Evolutionary conservation across 37 sponge, comb jelly and placozoan genomes (phyloP), one percentile per base, ranked within the genome.

Genomic region (Diacarnus erythraeanus): DNA sequence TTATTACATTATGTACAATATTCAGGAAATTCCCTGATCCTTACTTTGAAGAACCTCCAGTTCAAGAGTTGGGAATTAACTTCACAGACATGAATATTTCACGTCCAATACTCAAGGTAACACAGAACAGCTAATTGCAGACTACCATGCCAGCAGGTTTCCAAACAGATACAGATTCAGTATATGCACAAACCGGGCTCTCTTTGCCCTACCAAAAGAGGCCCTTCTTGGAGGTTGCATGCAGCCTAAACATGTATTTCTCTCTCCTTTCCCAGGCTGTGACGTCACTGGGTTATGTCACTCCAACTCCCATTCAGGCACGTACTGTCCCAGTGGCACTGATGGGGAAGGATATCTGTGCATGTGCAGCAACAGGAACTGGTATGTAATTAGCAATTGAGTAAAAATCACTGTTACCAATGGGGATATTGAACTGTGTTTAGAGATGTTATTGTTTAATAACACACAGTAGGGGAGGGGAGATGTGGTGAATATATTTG

Each of bases 81-180:
- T 98, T 98, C 76, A 94, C 93, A 0, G 97, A 96, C 42, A 98
- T 98, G 97, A 96, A 96, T 70, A 89, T 98, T 22, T 96, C 97
- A 22, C 57, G 99, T 25, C 99, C 99, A 12, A 59, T 97, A 22
- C 91, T 97, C 57, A 94, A 89, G 84, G 94, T 93, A 21, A 38
- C 29, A 27, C n/a, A n/a, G n/a, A n/a, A n/a, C n/a, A n/a, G n/a
- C n/a, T 59, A 27, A 27, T n/a, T n/a, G n/a, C n/a, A n/a, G n/a
- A n/a, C n/a, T n/a, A n/a, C n/a, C n/a, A n/a, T n/a, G n/a, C n/a
- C n/a, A n/a, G n/a, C n/a, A n/a, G n/a, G n/a, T n/a, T n/a, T n/a
- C n/a, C n/a, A n/a, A n/a, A n/a, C n/a, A n/a, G 60, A 10, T 59
- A 27, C 26, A 27, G 60, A 10, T 59, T 27, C 60, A 59, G 60